phyloP scores from a whole-genome alignment of 2,113 vertebrate genomes.

The Psilopogon haemacephalus region DNA sequence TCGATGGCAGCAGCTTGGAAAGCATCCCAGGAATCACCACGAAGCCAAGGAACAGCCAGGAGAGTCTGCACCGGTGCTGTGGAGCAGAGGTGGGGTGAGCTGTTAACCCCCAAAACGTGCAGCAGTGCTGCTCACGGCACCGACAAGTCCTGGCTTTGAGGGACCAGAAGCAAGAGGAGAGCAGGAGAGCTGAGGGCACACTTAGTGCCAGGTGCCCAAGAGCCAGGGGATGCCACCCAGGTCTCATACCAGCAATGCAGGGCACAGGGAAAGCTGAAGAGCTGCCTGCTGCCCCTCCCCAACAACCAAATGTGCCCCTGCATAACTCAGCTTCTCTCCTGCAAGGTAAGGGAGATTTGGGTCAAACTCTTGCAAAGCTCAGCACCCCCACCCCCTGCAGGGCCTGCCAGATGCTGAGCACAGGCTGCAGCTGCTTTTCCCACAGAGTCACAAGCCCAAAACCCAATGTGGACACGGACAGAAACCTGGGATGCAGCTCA shows the following conservation, averaged over 20 bases:
- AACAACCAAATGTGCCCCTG: background rate
- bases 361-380: conserved; percentile 44
- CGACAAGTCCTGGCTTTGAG: background rate
- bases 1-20: background rate
- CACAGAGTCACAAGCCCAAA: background rate
- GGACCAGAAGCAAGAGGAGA: background rate
- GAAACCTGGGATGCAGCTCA: background rate
- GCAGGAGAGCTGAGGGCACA: fast-evolving
- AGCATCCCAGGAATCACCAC: background rate
- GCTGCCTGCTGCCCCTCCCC: background rate
- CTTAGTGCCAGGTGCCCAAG: fast-evolving
- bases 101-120: background rate
- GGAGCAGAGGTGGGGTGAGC: background rate
- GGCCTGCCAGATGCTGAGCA: fast-evolving
- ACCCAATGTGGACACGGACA: background rate
- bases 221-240: background rate
- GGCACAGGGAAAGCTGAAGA: background rate
- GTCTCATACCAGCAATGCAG: fast-evolving
- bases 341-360: conserved; percentile 10
- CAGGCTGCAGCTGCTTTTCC: background rate
- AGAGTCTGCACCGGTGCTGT: background rate
- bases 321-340: background rate
- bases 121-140: background rate
- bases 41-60: background rate
- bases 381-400: background rate